Base-by-base conservation (phyloP, 2,888 invertebrate genomes). In the Phalangium opilio region DNA sequence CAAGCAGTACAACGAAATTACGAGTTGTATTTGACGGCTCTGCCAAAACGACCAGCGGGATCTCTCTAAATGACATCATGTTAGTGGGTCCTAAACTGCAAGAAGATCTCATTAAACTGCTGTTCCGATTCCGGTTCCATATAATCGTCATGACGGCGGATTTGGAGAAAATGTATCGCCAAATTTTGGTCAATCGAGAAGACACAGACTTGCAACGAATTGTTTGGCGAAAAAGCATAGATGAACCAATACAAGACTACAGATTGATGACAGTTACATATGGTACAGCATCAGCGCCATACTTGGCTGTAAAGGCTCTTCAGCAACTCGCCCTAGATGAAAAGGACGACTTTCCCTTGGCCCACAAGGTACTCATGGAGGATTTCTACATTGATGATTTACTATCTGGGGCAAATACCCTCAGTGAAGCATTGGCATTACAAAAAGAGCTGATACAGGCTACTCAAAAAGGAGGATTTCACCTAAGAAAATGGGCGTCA, bases 381-480 rank as follows among this genome's bases (percentile, higher is more conserved):
- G 56, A 60, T 45, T 57, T 60, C 39, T 64, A 65, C 35, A 57
- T 64, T 11, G 61, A 64, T 44, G 62, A 63, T 49, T 44, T 59
- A 1, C 41, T 60, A 17, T 43, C 53, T 12, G 60, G 59, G 11
- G 50, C 50, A 2, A 19, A 47, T 15, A 49, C 54, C 11, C 12
- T 53, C 1, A 51, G 51, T 8, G 39, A 58, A 42, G 56, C 57
- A 1, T 12, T 50, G 7, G 7, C 47, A 20, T 14, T 54, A 2
- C 47, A 55, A 42, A 3, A 47, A 3, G 5, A 27, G 8, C 8
- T 27, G 27, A 27, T 27, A 4, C 27, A 27, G 8, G 27, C 27
- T 7, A 27, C 27, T 7, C 4, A 8, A 7, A 27, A 27, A 27
- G 27, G 27, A 27, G 27, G 27, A 7, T 27, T 27, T 8, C 27